A percentile compares a stretch with the other conserved stretches of the same genome.
These are phyloP conservation scores for Diploptera punctata DNA, from an alignment of 2,888 invertebrate species.

Conservation along the genomic window DNA sequence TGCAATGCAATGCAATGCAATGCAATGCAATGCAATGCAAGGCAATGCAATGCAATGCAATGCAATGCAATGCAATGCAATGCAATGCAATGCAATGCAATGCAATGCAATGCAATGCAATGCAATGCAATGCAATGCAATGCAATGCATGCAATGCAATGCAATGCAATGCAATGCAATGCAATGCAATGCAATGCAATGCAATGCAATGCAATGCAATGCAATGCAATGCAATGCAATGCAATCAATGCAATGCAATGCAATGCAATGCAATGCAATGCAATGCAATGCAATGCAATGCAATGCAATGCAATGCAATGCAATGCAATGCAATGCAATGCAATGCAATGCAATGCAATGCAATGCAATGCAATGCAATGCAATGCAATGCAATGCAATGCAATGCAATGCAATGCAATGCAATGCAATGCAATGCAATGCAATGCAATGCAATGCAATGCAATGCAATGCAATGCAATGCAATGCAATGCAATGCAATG, in stretches of 20 bases:
- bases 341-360: neutral
- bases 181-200: neutral
- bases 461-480: neutral
- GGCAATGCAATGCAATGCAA: no score
- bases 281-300: neutral
- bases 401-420: neutral
- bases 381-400: neutral
- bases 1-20: neutral
- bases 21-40: no score
- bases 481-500: neutral
- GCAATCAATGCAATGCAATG: neutral
- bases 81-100: neutral
- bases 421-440: neutral
- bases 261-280: neutral
- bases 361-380: neutral
- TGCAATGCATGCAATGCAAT: no score
- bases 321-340: neutral
- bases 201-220: neutral
- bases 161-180: neutral
- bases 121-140: neutral
- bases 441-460: neutral
- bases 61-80: neutral
- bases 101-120: neutral
- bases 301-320: neutral
- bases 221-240: neutral